Evolutionary conservation across 2,888 invertebrate species (phyloP).

Genomic region (Cheilosia vernalis): DNA sequence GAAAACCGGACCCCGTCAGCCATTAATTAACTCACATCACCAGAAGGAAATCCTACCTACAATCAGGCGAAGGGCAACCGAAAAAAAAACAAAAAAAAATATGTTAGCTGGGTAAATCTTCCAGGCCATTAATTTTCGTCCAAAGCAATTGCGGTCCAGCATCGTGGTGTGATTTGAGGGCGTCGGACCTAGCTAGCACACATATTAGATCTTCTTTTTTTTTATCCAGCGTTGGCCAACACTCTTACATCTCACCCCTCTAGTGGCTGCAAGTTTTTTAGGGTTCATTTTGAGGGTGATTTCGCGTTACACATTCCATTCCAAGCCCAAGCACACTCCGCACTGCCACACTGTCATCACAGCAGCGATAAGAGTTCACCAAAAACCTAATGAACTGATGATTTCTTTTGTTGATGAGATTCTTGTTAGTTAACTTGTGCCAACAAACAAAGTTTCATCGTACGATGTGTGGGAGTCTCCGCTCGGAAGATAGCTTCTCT

Average conservation of each 20-base stretch:
- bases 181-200: constrained; percentile 56
- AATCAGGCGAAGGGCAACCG: constrained; percentile 50
- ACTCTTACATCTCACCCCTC: neutral
- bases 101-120: constrained; percentile 70
- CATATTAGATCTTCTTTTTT: constrained; percentile 42
- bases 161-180: constrained; percentile 73
- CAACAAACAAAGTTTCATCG: constrained; percentile 63
- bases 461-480: constrained; percentile 37
- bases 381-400: constrained; percentile 76
- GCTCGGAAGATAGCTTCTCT: constrained; percentile 30
- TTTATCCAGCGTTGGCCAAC: constrained; percentile 9
- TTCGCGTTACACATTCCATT: constrained; percentile 50
- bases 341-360: constrained; percentile 30
- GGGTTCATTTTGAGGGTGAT: constrained; percentile 22
- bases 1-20: constrained; percentile 63
- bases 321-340: constrained; percentile 30
- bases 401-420: constrained; percentile 76
- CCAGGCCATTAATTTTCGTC: constrained; percentile 73
- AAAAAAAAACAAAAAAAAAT: constrained; percentile 34
- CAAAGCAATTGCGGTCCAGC: constrained; percentile 68
- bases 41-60: constrained; percentile 72
- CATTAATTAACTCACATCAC: constrained; percentile 74
- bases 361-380: constrained; percentile 70
- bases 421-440: constrained; percentile 70
- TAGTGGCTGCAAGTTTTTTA: constrained; percentile 46